Percentiles rank a stretch among this genome's conserved stretches.
Evolutionary conservation across 2,888 invertebrate species (phyloP).

Genomic region (Hyles lineata): DNA sequence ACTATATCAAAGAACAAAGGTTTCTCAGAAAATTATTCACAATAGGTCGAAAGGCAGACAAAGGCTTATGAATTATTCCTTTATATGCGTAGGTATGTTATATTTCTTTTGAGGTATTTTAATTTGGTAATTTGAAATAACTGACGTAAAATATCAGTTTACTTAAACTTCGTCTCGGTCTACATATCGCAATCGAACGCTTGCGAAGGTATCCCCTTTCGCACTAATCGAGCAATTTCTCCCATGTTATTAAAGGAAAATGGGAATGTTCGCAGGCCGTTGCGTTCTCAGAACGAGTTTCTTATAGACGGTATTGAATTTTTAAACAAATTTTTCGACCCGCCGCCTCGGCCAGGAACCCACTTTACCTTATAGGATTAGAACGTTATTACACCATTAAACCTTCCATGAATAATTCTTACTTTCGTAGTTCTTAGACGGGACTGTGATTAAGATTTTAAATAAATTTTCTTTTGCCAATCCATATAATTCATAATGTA

Average conservation of each 20-base stretch:
- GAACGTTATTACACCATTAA: constrained; percentile 73
- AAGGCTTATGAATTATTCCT: background rate
- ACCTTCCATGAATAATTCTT: constrained; percentile 65
- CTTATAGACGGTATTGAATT: constrained; percentile 82
- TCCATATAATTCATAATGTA: background rate
- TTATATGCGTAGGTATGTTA: background rate
- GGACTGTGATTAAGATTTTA: constrained; percentile 33
- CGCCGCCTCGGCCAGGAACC: constrained; percentile 59
- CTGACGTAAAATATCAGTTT: constrained; percentile 41
- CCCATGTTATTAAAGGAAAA: constrained; percentile 81
- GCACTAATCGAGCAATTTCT: constrained; percentile 82
- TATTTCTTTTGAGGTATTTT: background rate
- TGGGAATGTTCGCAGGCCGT: constrained; percentile 81
- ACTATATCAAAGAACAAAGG: no score
- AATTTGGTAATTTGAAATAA: constrained; percentile 30
- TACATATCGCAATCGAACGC: constrained; percentile 63
- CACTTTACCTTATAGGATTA: constrained; percentile 76
- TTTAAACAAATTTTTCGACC: constrained; percentile 82
- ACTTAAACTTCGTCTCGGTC: constrained; percentile 53
- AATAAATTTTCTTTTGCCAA: background rate
- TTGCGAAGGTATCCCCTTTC: constrained; percentile 65
- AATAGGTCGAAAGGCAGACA: background rate
- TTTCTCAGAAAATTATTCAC: no score
- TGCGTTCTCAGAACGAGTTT: constrained; percentile 78
- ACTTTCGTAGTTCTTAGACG: constrained; percentile 45